These are phyloP conservation scores for Drosophila watanabei DNA, from an alignment of 1,140 invertebrate species.

Conservation along the genomic window DNA sequence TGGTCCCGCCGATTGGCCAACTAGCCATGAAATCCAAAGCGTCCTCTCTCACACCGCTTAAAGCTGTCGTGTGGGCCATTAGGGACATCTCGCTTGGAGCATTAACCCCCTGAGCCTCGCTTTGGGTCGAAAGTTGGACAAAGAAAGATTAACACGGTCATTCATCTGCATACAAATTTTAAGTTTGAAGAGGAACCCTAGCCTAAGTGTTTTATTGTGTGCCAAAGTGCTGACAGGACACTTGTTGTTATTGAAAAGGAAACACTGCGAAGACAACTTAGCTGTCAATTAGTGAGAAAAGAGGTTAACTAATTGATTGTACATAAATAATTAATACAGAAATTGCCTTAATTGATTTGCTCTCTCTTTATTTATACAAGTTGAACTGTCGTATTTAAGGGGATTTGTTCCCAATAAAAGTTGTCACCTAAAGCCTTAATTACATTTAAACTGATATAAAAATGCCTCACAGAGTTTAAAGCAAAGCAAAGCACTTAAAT, in stretches of 20 bases:
- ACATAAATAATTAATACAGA: too few relatives aligned
- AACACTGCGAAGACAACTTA: background rate
- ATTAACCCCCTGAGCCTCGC: slow-evolving; percentile 10
- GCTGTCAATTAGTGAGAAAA: background rate
- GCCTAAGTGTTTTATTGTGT: slow-evolving; percentile 12
- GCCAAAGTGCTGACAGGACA: slow-evolving; percentile 2
- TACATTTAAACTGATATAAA: background rate
- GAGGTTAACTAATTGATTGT: background rate
- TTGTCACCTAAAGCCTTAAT: background rate
- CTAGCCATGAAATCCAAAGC: background rate
- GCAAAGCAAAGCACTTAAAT: background rate
- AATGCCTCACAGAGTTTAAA: background rate
- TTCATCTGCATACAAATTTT: slow-evolving; percentile 44
- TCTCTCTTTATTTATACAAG: too few relatives aligned
- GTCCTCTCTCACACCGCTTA: background rate
- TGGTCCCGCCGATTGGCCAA: slow-evolving; percentile 32
- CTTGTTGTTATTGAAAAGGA: background rate
- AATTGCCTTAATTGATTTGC: background rate
- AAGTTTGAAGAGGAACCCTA: slow-evolving; percentile 3
- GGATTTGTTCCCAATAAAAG: background rate
- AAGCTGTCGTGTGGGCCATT: slow-evolving; percentile 34
- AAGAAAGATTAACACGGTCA: slow-evolving; percentile 22
- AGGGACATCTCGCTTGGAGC: slow-evolving; percentile 33
- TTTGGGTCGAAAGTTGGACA: background rate
- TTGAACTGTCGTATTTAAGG: too few relatives aligned